Evolutionary conservation across 1,140 invertebrate genomes (phyloP).

Genomic region (Vollenhovia emeryi): DNA sequence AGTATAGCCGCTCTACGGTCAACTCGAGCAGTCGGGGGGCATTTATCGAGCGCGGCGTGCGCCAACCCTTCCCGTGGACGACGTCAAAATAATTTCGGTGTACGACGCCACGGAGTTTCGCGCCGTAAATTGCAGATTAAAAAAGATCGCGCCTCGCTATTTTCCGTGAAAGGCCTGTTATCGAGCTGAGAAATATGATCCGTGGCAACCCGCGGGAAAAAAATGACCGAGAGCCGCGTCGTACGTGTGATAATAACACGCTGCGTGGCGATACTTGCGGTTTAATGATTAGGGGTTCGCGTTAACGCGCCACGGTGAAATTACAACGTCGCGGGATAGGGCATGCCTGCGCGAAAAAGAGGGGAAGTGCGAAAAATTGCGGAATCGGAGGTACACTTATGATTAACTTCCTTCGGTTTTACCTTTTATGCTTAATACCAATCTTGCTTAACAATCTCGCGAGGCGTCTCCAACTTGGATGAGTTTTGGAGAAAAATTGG

Average conservation of each 20-base stretch:
- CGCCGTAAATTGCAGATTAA: conserved; percentile 27
- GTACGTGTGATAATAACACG: conserved; percentile 55
- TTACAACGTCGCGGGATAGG: conserved; percentile 33
- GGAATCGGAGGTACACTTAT: conserved; percentile 22
- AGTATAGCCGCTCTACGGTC: conserved; percentile 15
- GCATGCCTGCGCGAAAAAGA: conserved; percentile 35
- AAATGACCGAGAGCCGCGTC: conserved; percentile 26
- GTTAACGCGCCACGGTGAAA: conserved; percentile 40
- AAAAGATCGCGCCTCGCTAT: not conserved
- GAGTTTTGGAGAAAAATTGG: not conserved
- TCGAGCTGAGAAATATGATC: conserved; percentile 50
- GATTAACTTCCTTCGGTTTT: conserved; percentile 19
- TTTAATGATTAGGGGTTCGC: conserved; percentile 56
- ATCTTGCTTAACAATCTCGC: conserved; percentile 13
- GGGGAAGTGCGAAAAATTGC: conserved; percentile 13
- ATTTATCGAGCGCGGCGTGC: conserved; percentile 14
- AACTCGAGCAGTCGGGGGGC: not conserved
- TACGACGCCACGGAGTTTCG: not conserved
- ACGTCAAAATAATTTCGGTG: not conserved
- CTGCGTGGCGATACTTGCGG: conserved; percentile 35
- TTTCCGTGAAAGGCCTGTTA: conserved; percentile 19
- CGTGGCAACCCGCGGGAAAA: not conserved
- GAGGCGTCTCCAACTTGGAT: not conserved
- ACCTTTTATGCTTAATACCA: conserved; percentile 13
- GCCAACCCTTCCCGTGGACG: not conserved